Percentiles rank a stretch among this genome's conserved stretches.
These are phyloP conservation scores for Drosophila murphyi DNA, from an alignment of 1,140 invertebrate species.

Conservation along the genomic window DNA sequence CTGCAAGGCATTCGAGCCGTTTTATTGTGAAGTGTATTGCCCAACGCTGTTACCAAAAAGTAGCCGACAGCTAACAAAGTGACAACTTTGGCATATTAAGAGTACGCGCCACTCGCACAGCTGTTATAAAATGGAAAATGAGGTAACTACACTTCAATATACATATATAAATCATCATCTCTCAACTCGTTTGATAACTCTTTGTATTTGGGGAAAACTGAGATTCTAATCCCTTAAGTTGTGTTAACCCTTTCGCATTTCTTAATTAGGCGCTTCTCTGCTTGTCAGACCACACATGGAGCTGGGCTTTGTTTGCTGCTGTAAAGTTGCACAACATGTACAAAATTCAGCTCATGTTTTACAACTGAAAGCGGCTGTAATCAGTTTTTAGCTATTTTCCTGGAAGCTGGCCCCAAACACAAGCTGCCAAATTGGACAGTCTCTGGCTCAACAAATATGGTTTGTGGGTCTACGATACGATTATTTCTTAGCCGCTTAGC, in stretches of 20 bases:
- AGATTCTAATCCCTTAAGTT: no score
- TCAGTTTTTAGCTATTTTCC: constrained; percentile 57
- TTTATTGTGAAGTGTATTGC: constrained; percentile 52
- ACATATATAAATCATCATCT: no score
- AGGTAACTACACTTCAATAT: no score
- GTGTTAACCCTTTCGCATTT: no score
- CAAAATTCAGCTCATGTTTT: constrained; percentile 58
- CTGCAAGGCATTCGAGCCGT: constrained; percentile 30
- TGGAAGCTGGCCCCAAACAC: constrained; percentile 43
- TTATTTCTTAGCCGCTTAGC: constrained; percentile 53
- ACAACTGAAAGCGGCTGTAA: constrained; percentile 48
- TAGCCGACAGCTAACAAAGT: constrained; percentile 48
- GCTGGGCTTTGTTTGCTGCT: constrained; percentile 16
- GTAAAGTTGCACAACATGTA: constrained; percentile 69
- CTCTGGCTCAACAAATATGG: constrained; percentile 5
- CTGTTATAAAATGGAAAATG: not conserved
- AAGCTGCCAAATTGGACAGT: constrained; percentile 53
- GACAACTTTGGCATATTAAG: constrained; percentile 58
- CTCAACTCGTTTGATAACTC: no score
- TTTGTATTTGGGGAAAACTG: no score
- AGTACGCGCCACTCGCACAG: constrained; percentile 6
- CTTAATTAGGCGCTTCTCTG: constrained; percentile 11
- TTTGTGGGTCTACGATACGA: constrained; percentile 29
- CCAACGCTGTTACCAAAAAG: constrained; percentile 66
- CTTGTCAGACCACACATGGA: constrained; percentile 53